Conservation (phyloP, 2,888 invertebrate genomes). For the Epicampocera succincta region DNA sequence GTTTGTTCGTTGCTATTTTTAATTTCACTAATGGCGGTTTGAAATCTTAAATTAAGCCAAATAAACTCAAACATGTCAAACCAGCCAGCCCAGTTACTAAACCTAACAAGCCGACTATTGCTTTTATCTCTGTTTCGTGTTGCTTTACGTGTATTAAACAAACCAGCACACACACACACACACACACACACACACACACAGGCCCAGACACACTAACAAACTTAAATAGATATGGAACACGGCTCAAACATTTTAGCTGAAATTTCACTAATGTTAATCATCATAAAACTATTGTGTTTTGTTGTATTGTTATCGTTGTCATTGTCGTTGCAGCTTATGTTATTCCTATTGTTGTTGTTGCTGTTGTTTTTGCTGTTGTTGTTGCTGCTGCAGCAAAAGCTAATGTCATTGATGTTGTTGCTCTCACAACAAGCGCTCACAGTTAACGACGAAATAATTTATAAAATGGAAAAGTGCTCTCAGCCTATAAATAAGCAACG, state of each 20-base stretch:
- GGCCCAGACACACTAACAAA: slow-evolving; percentile 9
- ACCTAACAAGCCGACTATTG: slow-evolving; percentile 45
- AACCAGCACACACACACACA: slow-evolving; percentile 28
- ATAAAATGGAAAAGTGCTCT: slow-evolving; percentile 61
- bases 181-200: slow-evolving; percentile 12
- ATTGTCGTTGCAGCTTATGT: slow-evolving; percentile 42
- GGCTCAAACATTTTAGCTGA: slow-evolving; percentile 54
- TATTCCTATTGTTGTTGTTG: slow-evolving; percentile 26
- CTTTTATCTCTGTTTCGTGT: slow-evolving; percentile 17
- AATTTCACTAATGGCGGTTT: slow-evolving; percentile 58
- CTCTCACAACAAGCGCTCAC: slow-evolving; percentile 38
- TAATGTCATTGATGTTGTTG: slow-evolving; percentile 34
- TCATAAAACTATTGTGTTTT: slow-evolving; percentile 66
- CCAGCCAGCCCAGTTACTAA: slow-evolving; percentile 59
- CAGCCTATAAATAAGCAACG: slow-evolving; percentile 51
- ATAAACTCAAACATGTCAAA: slow-evolving; percentile 56
- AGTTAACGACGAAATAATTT: slow-evolving; percentile 68
- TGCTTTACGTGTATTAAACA: slow-evolving; percentile 36
- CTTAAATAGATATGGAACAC: slow-evolving; percentile 17
- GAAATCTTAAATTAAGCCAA: slow-evolving; percentile 57
- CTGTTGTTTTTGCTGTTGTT: slow-evolving; percentile 3
- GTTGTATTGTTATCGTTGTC: slow-evolving; percentile 52
- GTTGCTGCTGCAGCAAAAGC: neutral
- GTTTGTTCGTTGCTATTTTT: slow-evolving; percentile 40
- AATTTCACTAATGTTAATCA: slow-evolving; percentile 68